phyloP scores from a whole-genome alignment of 2,113 vertebrate species.

The Chaetops frenatus region DNA sequence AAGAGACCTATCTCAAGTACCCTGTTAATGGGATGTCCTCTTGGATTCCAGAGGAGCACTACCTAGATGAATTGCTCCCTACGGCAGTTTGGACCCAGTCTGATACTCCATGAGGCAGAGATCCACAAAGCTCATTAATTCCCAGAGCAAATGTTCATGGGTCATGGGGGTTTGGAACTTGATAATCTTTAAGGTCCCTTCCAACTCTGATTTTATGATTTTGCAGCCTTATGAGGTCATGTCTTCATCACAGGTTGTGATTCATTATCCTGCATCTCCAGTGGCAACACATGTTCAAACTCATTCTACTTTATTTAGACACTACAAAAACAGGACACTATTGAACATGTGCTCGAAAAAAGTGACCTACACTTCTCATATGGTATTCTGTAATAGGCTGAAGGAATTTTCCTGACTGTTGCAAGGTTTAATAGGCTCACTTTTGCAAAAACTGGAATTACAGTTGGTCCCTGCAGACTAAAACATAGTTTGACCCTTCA shows the following conservation, averaged over 20 bases:
- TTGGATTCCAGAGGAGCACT: not conserved
- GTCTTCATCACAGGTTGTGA: not conserved
- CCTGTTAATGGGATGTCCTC: not conserved
- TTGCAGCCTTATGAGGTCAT: not conserved
- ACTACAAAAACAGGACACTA: not conserved
- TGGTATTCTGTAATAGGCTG: not conserved
- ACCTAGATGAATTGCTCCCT: not conserved
- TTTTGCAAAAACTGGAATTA: not conserved
- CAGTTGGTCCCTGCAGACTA: not conserved
- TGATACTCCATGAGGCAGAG: not conserved
- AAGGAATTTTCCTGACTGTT: not conserved
- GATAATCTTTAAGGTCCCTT: not conserved
- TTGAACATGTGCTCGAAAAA: not conserved
- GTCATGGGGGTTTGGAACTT: not conserved
- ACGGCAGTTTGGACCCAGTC: not conserved
- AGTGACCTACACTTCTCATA: not conserved
- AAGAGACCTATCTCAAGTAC: not conserved
- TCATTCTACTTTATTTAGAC: not conserved
- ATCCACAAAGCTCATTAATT: rapidly evolving
- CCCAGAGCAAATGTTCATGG: not conserved
- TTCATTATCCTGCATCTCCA: not conserved
- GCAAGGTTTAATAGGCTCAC: not conserved
- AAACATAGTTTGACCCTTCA: not conserved
- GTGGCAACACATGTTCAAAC: not conserved
- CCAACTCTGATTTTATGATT: not conserved